Evolutionary conservation across 2,888 invertebrate genomes (phyloP).

Genomic region (Troides oblongomaculatus): DNA sequence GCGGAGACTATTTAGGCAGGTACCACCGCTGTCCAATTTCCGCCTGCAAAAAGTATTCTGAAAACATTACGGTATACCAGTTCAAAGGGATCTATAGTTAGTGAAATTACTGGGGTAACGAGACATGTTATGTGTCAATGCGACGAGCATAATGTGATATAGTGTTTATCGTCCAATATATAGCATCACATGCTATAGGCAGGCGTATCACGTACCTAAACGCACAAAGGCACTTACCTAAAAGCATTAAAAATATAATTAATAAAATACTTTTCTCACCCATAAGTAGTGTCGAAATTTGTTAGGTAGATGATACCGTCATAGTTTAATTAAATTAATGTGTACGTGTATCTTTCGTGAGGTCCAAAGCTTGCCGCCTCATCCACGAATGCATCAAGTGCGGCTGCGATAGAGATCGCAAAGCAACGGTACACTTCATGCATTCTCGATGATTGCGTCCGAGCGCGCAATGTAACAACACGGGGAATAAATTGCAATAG

Average conservation of each 20-base stretch:
- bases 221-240: too few relatives aligned
- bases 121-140: too few relatives aligned
- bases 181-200: too few relatives aligned
- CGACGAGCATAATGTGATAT: too few relatives aligned
- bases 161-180: too few relatives aligned
- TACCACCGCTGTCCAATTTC: too few relatives aligned
- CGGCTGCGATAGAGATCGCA: slow-evolving; percentile 57
- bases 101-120: too few relatives aligned
- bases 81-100: too few relatives aligned
- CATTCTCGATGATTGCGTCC: slow-evolving; percentile 57
- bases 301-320: slow-evolving; percentile 7
- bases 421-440: slow-evolving; percentile 62
- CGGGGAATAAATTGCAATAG: slow-evolving; percentile 64
- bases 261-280: slow-evolving; percentile 6
- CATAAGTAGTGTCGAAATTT: slow-evolving; percentile 6
- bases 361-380: slow-evolving; percentile 30
- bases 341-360: slow-evolving; percentile 12
- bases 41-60: too few relatives aligned
- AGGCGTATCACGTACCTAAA: too few relatives aligned
- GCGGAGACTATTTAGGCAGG: too few relatives aligned
- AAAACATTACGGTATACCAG: too few relatives aligned
- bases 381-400: slow-evolving; percentile 47
- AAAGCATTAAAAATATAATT: background rate
- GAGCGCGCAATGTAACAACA: slow-evolving; percentile 49
- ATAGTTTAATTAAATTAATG: slow-evolving; percentile 21